Base-by-base conservation (phyloP, 2,888 invertebrate genomes). In the Oegoconia quadripuncta region DNA sequence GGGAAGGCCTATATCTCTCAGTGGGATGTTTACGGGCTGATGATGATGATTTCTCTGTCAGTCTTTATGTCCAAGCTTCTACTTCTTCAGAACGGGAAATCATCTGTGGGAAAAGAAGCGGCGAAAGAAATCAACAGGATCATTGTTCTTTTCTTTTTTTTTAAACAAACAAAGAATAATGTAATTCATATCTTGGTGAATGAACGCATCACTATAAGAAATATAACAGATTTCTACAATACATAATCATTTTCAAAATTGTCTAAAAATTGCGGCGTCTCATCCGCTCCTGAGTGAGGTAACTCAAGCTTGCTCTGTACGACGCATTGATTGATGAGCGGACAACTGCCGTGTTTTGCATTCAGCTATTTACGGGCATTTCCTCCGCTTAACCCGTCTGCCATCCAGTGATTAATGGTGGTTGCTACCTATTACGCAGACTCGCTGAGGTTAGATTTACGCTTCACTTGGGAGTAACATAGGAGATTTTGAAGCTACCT, bases 321-420 rank as follows among this genome's bases (percentile, higher is more conserved):
- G 26, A 18, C 38, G 41, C 60, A 69, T 74, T 86, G 86, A 86
- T 86, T 83, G 84, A 86, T 86, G 84, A 78, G 74, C 70, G 66
- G 79, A 78, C 83, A 80, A 83, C 77, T 79, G 76, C 73, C 74
- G 76, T 76, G 78, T 86, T 84, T 86, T 86, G 84, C 84, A 83
- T 86, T 79, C 70, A 78, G 75, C 83, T 86, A 86, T 86, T 86
- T 86, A 84, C 83, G 81, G 81, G 79, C 70, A 81, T 82, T 83
- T 84, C 83, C 82, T 84, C 67, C 73, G 77, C 79, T 81, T 80
- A 82, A 76, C 79, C 79, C 83, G 82, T 77, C 80, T 72, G 65
- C 68, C 66, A 50, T 44, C 51, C 46, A 42, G 73, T 86, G 84
- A 86, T 84, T 80, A 81, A 86, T 86, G 78, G 65, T 47, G 50